Base-by-base conservation (phyloP, 2,888 invertebrate genomes). In the Trichogramma evanescens region DNA sequence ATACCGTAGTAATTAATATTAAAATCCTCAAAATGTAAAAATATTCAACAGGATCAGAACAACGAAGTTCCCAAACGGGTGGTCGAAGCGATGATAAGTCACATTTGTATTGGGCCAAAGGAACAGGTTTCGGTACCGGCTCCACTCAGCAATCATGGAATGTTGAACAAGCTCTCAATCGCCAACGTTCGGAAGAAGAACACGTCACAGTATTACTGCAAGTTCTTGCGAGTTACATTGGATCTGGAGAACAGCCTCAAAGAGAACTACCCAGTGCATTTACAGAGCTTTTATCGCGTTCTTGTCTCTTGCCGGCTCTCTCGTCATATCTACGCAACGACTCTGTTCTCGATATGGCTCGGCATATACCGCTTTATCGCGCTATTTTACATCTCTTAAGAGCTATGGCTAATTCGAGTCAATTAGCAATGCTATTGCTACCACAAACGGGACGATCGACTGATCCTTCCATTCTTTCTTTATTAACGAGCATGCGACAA, bases 111-210 rank as follows among this genome's bases (percentile, higher is more conserved):
- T 95, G 95, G 95, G 95, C 95, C 0, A 95, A 96, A 77, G 95
- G 95, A 50, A 96, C 96, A 3, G 96, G 96, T 1, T 96, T 95
- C 79, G 96, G 96, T 54, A 95, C 95, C 0, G 96, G 96, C 39
- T 93, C 93, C 38, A 96, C 94, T 8, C 90, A 92, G 66, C 95
- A 95, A 76, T 93, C 93, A 51, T 97, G 96, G 96, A 95, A 96
- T 79, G 93, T 96, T 45, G 95, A 96, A 73, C 93, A 94, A 74
- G 94, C 95, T n/a, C 79, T 96, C 55, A 79, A 92, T 65, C 83
- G 93, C 8, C 95, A 95, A 76, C 86, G 88, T 63, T 91, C 90
- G 63, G 95, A 96, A 79, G 96, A 97, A 75, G 93, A 95, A 72
- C 94, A 95, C 75, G 94, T 95, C 4, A 93, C 95, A 0, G 92